These are phyloP conservation scores for Maconellicoccus hirsutus DNA, from an alignment of 1,140 invertebrate genomes.

Conservation along the genomic window DNA sequence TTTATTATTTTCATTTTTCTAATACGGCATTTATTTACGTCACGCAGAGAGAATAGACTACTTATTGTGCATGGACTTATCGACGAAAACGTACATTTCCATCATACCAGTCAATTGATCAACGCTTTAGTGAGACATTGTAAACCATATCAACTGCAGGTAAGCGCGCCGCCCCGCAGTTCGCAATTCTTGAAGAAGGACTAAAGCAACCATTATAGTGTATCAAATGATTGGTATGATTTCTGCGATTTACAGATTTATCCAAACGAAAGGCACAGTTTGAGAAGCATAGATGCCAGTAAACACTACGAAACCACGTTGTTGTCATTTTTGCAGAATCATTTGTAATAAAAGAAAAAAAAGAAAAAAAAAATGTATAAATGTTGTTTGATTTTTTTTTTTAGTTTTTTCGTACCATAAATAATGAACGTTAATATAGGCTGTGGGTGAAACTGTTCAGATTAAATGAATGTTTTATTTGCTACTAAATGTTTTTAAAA, in stretches of 20 bases:
- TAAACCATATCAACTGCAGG: slow-evolving; percentile 81
- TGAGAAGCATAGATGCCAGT: slow-evolving; percentile 81
- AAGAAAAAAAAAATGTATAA: too few species aligned
- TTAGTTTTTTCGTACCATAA: background rate
- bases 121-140: slow-evolving; percentile 79
- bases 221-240: background rate
- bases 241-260: slow-evolving; percentile 51
- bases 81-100: slow-evolving; percentile 99
- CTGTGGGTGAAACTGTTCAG: slow-evolving; percentile 2
- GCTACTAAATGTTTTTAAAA: background rate
- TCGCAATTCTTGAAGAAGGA: background rate
- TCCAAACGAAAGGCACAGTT: slow-evolving; percentile 86
- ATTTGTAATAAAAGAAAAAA: slow-evolving; percentile 51
- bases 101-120: slow-evolving; percentile 84
- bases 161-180: slow-evolving; percentile 32
- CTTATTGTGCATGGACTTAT: slow-evolving; percentile 96
- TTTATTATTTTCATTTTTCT: slow-evolving; percentile 23
- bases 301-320: slow-evolving; percentile 93
- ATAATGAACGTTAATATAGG: background rate
- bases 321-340: slow-evolving; percentile 81
- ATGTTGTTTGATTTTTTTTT: background rate
- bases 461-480: background rate
- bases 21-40: too few species aligned
- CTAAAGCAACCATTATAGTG: background rate
- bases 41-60: slow-evolving; percentile 75